Evolutionary conservation across 2,888 invertebrate species (phyloP).

Genomic region (Eugnorisma glareosa): DNA sequence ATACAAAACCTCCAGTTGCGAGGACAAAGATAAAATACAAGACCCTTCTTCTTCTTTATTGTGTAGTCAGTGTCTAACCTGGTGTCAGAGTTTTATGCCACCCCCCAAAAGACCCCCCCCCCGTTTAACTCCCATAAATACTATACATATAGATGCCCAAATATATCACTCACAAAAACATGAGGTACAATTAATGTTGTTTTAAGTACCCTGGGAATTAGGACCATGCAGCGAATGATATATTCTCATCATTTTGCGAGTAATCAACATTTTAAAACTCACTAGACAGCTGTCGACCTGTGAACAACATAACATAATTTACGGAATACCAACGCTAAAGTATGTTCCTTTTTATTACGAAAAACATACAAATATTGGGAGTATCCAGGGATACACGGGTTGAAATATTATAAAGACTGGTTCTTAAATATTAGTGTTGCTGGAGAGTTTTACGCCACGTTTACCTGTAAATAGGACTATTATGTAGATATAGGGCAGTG

Average conservation of each 20-base stretch:
- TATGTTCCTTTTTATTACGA: background rate
- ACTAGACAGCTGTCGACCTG: slow-evolving; percentile 34
- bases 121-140: no score
- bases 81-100: no score
- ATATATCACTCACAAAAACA: slow-evolving; percentile 40
- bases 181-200: background rate
- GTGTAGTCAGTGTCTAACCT: no score
- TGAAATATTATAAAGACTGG: background rate
- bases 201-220: slow-evolving; percentile 4
- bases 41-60: no score
- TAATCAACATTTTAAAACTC: slow-evolving; percentile 45
- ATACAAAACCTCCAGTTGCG: background rate
- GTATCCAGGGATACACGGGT: background rate
- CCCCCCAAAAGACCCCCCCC: no score
- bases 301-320: slow-evolving; percentile 20
- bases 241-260: slow-evolving; percentile 22
- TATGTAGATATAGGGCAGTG: background rate
- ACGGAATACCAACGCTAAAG: background rate
- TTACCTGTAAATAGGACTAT: background rate
- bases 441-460: background rate
- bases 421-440: background rate
- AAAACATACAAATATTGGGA: background rate
- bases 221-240: background rate
- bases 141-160: background rate
- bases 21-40: background rate